A percentile compares a stretch with the other conserved stretches of the same genome.
These are phyloP conservation scores for Adelosebastes latens DNA, from an alignment of 2,797 vertebrate genomes.

Conservation along the genomic window DNA sequence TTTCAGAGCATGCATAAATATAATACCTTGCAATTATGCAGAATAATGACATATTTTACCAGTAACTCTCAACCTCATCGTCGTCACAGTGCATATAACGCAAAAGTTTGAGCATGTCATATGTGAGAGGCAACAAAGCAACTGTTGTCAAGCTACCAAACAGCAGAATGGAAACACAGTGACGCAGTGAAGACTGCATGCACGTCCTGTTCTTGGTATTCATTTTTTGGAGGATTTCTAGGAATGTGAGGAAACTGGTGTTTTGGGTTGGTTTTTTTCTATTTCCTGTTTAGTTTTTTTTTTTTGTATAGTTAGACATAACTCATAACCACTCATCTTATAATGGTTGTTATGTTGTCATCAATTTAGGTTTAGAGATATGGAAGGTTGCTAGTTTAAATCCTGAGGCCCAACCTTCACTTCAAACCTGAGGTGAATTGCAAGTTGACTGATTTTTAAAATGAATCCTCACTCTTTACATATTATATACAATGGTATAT, in stretches of 20 bases:
- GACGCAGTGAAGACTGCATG: conserved; percentile 55
- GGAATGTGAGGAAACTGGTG: conserved; percentile 75
- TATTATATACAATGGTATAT: neutral
- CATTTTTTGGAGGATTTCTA: conserved; percentile 79
- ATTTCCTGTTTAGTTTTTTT: conserved; percentile 53
- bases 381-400: neutral
- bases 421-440: neutral
- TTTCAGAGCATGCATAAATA: neutral
- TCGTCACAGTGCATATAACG: conserved; percentile 16
- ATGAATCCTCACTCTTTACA: too few relatives aligned
- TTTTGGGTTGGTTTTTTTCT: conserved; percentile 55
- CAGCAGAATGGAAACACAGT: conserved; percentile 67
- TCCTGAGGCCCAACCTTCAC: neutral
- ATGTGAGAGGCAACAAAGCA: conserved; percentile 57
- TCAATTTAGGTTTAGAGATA: neutral
- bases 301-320: neutral
- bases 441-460: neutral
- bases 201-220: conserved; percentile 84
- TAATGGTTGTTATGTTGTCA: neutral
- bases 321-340: neutral
- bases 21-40: neutral
- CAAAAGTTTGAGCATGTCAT: conserved; percentile 19
- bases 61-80: conserved; percentile 1
- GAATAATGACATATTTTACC: neutral
- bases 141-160: conserved; percentile 59